Evolutionary conservation across 2,113 vertebrate species (phyloP), one percentile per base, ranked within the genome.

Genomic region (Otolemur garnettii): DNA sequence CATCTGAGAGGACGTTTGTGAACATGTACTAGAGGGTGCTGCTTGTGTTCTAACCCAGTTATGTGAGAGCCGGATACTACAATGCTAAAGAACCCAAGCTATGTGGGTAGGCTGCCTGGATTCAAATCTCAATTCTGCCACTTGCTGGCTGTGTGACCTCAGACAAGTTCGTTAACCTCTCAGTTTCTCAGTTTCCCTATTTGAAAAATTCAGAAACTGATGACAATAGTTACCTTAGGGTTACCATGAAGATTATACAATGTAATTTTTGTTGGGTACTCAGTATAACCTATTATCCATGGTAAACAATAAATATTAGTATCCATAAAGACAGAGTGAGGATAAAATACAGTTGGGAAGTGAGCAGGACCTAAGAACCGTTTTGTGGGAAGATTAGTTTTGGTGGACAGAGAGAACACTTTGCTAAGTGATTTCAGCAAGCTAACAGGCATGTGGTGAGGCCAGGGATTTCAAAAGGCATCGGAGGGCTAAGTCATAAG

Each of bases 251-350:
- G 64, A 62, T 87, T 17, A n/a, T 22, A 66, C 6, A 50, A 7
- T 6, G 21, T 3, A 10, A 0, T 55, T 69, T 71, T 68, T 62
- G 14, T 50, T 50, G 55, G 30, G 28, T 45, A 53, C 81, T 81
- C 6, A 33, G 15, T 57, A 7, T 4, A 18, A 38, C 4, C 11
- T 2, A 0, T 50, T n/a, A 35, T 19, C 45, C 33, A 4, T 17
- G 33, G 18, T 33, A 18, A 57, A 26, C 33, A 17, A 6, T 33
- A n/a, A 35, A 45, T 42, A 53, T 80, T 57, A 53, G 33, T 12
- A 0, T 17, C 55, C 62, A n/a, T 26, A 0, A 38, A 5, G n/a
- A 2, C 2, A 0, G 33, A 26, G 1, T 28, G n/a, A 33, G 38
- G 38, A 57, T 35, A 30, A 35, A 74, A 45, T 33, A 26, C 30